Evolutionary conservation across 1,140 invertebrate species (phyloP), one percentile per base, ranked within the genome.

Genomic region (Calycopis cecrops): DNA sequence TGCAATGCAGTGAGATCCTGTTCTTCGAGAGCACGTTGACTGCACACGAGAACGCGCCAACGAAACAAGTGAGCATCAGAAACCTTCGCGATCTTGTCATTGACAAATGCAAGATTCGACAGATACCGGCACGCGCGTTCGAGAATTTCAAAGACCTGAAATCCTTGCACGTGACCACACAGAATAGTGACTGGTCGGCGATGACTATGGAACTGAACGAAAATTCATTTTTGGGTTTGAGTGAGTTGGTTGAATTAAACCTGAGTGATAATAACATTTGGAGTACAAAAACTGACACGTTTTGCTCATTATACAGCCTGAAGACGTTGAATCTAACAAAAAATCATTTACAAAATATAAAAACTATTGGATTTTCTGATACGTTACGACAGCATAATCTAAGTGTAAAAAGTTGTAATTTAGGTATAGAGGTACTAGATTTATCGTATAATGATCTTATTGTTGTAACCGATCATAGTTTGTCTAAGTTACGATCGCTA

Each of bases 241-340:
- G 90, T 40, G 90, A 93, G 69, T 86, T 96, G 33, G 89, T 91
- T 56, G 87, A 90, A 59, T 87, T 96, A 57, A 92, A 96, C 85
- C 83, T 97, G 9, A 91, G 91, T 53, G 92, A 93, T 67, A 96
- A 96, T 84, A 94, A 95, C 71, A 92, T 96, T 42, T 94, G 93
- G 92, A 93, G 89, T 16, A 85, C 95, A 38, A 94, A 95, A 38
- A 79, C 88, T 9, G 91, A 93, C 37, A 85, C 94, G 4, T 92
- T 97, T 69, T 96, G 94, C 79, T 91, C 92, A 1, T 85, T 95
- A 44, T 90, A 90, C 59, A 91, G 90, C 71, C 88, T 96, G 38
- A 88, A 90, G 54, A 89, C 84, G 51, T 86, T 95, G n/a, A 95
- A 95, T 74, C 73, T 95, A 35, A 94, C 93, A 17, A 87, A 89